phyloP scores from a whole-genome alignment of 2,113 vertebrate species.

The Thalassoma bifasciatum region DNA sequence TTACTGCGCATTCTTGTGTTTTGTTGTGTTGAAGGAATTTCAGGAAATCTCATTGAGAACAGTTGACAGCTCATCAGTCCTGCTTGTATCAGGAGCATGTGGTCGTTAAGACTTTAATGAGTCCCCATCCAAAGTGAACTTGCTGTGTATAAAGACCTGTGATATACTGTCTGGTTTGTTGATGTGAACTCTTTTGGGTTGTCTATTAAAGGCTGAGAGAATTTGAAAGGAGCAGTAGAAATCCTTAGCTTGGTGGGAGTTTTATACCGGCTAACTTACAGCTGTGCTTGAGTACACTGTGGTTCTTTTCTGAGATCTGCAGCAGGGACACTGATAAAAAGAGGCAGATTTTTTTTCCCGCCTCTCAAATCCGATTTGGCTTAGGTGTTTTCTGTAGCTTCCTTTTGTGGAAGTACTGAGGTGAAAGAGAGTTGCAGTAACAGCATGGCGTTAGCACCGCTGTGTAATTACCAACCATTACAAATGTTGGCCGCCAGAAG shows the following conservation, averaged over 20 bases:
- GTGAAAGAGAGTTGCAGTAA: constrained; percentile 8
- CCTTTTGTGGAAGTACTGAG: neutral
- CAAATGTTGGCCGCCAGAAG: constrained; percentile 18
- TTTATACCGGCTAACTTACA: constrained; percentile 50
- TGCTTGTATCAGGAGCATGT: constrained; percentile 29
- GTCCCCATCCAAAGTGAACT: constrained; percentile 8
- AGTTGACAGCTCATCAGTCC: constrained; percentile 43
- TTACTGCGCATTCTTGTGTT: neutral
- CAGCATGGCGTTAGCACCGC: neutral
- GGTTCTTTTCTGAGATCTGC: constrained; percentile 51
- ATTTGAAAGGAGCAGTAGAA: constrained; percentile 43
- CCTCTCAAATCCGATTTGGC: constrained; percentile 38
- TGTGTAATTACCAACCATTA: constrained; percentile 36
- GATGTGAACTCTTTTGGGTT: constrained; percentile 19
- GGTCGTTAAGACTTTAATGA: constrained; percentile 30
- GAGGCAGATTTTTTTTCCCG: constrained; percentile 26
- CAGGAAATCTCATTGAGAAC: constrained; percentile 3
- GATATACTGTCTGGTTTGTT: constrained; percentile 17
- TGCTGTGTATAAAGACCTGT: constrained; percentile 8
- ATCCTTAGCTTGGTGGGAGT: constrained; percentile 42
- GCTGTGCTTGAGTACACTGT: constrained; percentile 36
- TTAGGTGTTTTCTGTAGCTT: constrained; percentile 9
- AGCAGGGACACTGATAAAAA: constrained; percentile 58
- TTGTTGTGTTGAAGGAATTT: neutral
- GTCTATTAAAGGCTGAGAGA: constrained; percentile 47